A percentile compares a stretch with the other conserved stretches of the same genome.
These are phyloP conservation scores for Aurelia aurita DNA, from an alignment of 30 jellyfish, hydroid and myxozoan genomes.

Conservation along the genomic window DNA sequence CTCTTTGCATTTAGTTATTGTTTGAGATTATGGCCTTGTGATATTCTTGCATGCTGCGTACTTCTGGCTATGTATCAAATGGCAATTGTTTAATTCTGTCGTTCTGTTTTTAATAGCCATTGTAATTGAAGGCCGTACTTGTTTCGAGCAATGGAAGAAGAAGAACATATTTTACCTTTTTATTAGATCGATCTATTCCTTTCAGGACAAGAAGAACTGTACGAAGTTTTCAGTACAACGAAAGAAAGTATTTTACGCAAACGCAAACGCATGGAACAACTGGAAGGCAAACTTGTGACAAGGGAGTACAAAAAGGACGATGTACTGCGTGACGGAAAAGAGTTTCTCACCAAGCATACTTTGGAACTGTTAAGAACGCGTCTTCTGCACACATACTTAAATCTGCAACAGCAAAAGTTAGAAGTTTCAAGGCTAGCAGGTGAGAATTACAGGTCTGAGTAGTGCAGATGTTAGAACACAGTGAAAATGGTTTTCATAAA, in stretches of 20 bases:
- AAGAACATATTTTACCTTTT: no score
- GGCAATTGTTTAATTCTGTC: no score
- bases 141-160: no score
- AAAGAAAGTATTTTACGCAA: not conserved
- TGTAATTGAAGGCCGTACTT: no score
- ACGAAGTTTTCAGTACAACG: not conserved
- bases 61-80: no score
- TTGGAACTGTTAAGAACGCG: conserved; percentile 5
- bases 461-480: no score
- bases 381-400: not conserved
- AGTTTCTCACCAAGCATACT: not conserved
- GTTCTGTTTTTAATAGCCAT: no score
- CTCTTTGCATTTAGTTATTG: no score
- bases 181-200: not conserved
- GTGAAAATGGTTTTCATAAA: no score
- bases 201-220: conserved; percentile 3
- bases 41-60: no score
- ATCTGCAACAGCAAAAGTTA: not conserved
- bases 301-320: not conserved
- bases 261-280: conserved; percentile 1
- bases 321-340: conserved; percentile 7
- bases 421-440: conserved; percentile 7
- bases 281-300: not conserved
- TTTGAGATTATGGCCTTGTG: no score
- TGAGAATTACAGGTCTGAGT: not conserved